Evolutionary conservation across 2,797 vertebrate species (phyloP).

Genomic region (Microtus obscurus): DNA sequence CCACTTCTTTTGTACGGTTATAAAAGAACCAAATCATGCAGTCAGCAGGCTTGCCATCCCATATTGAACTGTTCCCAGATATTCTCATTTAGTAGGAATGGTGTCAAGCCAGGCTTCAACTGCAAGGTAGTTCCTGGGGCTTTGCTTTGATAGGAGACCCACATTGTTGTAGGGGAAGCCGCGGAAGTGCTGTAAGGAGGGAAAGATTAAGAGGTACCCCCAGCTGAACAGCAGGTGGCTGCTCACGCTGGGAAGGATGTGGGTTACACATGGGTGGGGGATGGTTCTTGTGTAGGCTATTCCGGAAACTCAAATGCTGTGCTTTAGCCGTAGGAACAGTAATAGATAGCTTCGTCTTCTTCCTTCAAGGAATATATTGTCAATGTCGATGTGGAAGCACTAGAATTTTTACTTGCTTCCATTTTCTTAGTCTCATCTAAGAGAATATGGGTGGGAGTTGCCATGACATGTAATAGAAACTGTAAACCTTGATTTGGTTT

Average conservation of each 20-base stretch:
- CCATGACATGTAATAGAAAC: not conserved
- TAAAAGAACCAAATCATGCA: not conserved
- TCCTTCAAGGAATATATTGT: conserved; percentile 67
- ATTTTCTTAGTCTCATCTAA: not conserved
- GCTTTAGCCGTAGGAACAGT: conserved; percentile 67
- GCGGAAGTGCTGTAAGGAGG: not conserved
- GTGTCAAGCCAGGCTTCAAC: not conserved
- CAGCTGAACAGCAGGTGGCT: not conserved
- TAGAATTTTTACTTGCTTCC: not conserved
- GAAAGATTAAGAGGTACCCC: not conserved
- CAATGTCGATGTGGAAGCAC: not conserved
- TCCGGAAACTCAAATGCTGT: not conserved
- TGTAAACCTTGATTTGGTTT: conserved; percentile 72
- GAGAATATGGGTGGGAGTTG: accelerated
- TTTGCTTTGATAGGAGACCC: not conserved
- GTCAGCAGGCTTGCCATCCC: not conserved
- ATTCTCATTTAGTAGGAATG: not conserved
- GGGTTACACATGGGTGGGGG: not conserved
- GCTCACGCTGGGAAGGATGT: not conserved
- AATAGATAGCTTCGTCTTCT: conserved; percentile 75
- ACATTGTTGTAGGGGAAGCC: not conserved
- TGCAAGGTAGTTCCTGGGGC: not conserved
- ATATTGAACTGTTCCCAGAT: not conserved
- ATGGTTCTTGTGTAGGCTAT: not conserved
- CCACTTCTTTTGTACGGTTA: not conserved